Conservation (phyloP, 2,113 vertebrate genomes). For the Ursus arctos region DNA sequence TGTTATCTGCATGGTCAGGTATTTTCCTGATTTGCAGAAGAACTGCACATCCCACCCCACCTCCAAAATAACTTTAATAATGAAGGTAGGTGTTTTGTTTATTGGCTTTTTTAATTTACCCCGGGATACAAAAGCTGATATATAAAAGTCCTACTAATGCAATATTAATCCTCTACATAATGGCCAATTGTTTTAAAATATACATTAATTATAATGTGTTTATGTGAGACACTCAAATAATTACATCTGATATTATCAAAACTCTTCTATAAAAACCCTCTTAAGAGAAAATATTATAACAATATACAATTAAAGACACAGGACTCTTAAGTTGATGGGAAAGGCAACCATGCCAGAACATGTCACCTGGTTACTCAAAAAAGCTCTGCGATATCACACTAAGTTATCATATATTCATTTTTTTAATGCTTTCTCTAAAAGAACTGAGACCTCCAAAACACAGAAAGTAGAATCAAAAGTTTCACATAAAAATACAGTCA, state of each 20-base stretch:
- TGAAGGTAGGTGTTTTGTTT: not conserved
- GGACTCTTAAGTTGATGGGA: not conserved
- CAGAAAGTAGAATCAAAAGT: not conserved
- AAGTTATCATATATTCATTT: not conserved
- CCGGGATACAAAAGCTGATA: not conserved
- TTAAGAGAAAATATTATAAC: not conserved
- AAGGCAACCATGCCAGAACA: not conserved
- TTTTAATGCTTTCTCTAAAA: not conserved
- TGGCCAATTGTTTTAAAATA: not conserved
- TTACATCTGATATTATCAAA: not conserved
- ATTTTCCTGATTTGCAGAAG: conserved; percentile 23
- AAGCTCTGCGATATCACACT: not conserved
- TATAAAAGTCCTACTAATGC: not conserved
- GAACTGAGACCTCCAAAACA: not conserved
- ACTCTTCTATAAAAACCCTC: not conserved
- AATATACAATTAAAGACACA: conserved; percentile 10
- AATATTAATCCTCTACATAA: not conserved
- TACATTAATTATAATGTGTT: not conserved
- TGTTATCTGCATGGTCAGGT: not conserved
- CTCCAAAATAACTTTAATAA: not conserved
- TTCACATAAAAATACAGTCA: not conserved
- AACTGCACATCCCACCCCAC: not conserved
- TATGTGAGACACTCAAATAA: not conserved
- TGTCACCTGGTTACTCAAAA: not conserved
- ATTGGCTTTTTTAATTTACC: not conserved